Evolutionary conservation across 2,888 invertebrate genomes (phyloP), one percentile per base, ranked within the genome.

Genomic region (Chymomyza caudatula): DNA sequence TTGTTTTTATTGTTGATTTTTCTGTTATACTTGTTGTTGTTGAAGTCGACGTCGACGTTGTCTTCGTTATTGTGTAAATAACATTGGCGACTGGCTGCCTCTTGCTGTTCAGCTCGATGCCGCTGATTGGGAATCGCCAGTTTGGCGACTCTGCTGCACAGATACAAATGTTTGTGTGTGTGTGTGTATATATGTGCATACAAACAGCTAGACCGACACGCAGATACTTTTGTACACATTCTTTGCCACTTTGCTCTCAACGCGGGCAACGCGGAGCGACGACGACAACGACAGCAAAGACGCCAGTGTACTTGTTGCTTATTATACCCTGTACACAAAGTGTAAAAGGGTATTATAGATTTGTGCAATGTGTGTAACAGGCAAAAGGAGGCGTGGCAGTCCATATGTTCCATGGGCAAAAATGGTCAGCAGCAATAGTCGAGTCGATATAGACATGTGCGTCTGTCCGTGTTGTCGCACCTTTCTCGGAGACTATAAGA

Each of bases 61-160:
- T 29, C 43, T 19, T 60, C n/a, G 52, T 58, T 63, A 60, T 63
- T 72, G 64, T 69, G 57, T 67, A 69, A 73, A 67, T 65, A 65
- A 74, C 60, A 53, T 56, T 68, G 66, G 61, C 66, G 63, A 63
- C 51, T 29, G 63, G 63, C 19, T 51, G 51, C 51, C 63, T 67
- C 37, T 51, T 25, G 57, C 25, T 54, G 60, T 52, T 54, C 47
- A 49, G 63, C 52, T 25, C 57, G 61, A 23, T 61, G 66, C 44
- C 63, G 73, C 73, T 85, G 86, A 82, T 83, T 78, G 87, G 85
- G 85, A 86, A 86, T 86, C 87, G 86, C 87, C 86, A 86, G 79
- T 79, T 79, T 79, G 86, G 85, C 86, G 86, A 77, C 85, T 76
- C 54, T 60, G 67, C 67, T 65, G 68, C 63, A 68, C 53, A 54